Conservation (phyloP, 1,140 invertebrate genomes). For the Cotesia chilonis region DNA sequence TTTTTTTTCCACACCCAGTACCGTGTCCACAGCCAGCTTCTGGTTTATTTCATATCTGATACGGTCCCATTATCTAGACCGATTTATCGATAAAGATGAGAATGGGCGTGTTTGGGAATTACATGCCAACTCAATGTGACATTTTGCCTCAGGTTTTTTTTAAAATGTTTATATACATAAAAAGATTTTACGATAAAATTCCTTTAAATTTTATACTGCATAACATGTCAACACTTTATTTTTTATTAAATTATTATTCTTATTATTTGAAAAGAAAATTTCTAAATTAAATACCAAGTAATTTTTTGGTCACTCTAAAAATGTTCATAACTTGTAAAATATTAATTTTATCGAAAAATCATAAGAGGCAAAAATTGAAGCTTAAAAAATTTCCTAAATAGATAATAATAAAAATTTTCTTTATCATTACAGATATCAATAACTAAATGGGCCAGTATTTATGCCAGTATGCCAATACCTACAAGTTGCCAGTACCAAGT, state of each 20-base stretch:
- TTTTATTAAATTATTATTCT: background rate
- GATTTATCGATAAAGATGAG: conserved; percentile 1
- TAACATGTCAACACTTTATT: conserved; percentile 9
- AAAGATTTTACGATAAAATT: conserved; percentile 1
- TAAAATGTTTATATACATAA: background rate
- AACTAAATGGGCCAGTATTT: conserved; percentile 62
- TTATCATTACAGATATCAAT: conserved; percentile 55
- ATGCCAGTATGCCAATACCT: conserved; percentile 60
- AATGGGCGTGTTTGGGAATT: background rate
- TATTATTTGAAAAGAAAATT: background rate
- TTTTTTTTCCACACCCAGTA: background rate
- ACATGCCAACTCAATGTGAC: conserved; percentile 3
- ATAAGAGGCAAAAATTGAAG: too few relatives aligned
- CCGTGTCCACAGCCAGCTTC: background rate
- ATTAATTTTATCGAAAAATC: too few relatives aligned
- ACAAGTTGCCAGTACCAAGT: conserved; percentile 58
- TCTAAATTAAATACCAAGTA: too few relatives aligned
- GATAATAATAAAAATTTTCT: conserved; percentile 12
- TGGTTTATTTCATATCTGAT: conserved; percentile 10
- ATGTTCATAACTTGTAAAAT: too few relatives aligned
- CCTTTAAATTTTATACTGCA: background rate
- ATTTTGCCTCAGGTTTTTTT: background rate
- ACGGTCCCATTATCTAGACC: conserved; percentile 1
- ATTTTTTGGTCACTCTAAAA: too few relatives aligned
- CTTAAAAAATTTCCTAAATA: too few relatives aligned